phyloP scores from a whole-genome alignment of 2,888 invertebrate genomes.

The Miltochrista miniata region DNA sequence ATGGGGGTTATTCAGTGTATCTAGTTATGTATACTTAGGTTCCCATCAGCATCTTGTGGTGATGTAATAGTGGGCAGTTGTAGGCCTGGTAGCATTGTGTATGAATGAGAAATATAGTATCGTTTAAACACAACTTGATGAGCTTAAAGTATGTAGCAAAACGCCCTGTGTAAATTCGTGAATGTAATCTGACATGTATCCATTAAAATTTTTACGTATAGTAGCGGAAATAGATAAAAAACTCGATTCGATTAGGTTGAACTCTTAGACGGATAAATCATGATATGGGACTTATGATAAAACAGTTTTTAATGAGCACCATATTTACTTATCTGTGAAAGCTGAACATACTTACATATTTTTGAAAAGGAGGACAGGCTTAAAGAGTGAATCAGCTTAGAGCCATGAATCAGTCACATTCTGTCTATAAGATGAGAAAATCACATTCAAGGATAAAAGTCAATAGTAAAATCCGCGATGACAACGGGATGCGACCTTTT shows the following conservation, averaged over 20 bases:
- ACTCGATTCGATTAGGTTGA: constrained; percentile 1
- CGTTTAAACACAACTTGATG: constrained; percentile 35
- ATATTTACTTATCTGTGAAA: too few relatives aligned
- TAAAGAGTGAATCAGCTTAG: too few relatives aligned
- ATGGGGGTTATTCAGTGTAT: constrained; percentile 28
- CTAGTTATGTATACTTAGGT: constrained; percentile 37
- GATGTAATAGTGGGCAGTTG: constrained; percentile 23
- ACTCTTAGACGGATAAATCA: constrained; percentile 12
- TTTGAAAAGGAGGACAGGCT: too few relatives aligned
- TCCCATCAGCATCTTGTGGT: constrained; percentile 51
- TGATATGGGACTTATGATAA: constrained; percentile 16
- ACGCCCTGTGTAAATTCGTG: constrained; percentile 16
- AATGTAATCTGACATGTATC: neutral
- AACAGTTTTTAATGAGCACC: too few relatives aligned
- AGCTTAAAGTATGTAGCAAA: constrained; percentile 36
- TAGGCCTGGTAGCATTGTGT: constrained; percentile 14
- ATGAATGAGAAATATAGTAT: constrained; percentile 18
- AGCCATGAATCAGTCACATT: too few relatives aligned
- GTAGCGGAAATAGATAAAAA: neutral
- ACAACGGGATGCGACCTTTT: too few relatives aligned
- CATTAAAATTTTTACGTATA: neutral
- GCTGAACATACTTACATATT: too few relatives aligned
- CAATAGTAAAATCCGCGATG: too few relatives aligned
- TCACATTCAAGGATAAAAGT: too few relatives aligned
- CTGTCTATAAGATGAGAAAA: too few relatives aligned